Evolutionary conservation across 2,797 vertebrate genomes (phyloP).

Genomic region (Perodicticus potto): DNA sequence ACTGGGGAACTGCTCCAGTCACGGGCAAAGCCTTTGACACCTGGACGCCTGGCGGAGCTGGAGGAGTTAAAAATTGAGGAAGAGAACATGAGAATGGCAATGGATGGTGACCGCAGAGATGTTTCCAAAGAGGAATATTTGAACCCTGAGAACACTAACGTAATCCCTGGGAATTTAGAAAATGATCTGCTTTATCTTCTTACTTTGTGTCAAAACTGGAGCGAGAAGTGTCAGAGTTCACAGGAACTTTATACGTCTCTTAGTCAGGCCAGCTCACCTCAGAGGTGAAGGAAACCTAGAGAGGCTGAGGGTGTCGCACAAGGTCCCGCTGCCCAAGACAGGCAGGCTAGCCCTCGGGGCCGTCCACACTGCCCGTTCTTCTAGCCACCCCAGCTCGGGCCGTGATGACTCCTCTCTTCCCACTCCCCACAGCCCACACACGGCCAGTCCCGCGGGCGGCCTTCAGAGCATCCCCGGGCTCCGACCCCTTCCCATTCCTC

Average conservation of each 20-base stretch:
- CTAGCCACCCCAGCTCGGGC: not conserved
- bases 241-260: not conserved
- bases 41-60: not conserved
- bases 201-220: not conserved
- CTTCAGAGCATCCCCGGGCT: not conserved
- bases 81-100: not conserved
- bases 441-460: not conserved
- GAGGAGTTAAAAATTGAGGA: not conserved
- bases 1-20: not conserved
- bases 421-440: accelerated
- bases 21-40: not conserved
- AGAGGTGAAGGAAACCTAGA: not conserved
- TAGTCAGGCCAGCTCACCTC: not conserved
- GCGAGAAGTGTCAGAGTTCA: not conserved
- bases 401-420: not conserved
- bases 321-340: accelerated
- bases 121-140: not conserved
- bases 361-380: not conserved
- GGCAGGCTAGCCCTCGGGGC: no score
- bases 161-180: not conserved
- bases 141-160: not conserved
- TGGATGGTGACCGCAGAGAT: not conserved
- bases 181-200: not conserved
- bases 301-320: no score
- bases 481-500: not conserved